A percentile compares a stretch with the other conserved stretches of the same genome.
Conservation (phyloP, 2,113 vertebrate species). For the Cichladusa arquata region DNA sequence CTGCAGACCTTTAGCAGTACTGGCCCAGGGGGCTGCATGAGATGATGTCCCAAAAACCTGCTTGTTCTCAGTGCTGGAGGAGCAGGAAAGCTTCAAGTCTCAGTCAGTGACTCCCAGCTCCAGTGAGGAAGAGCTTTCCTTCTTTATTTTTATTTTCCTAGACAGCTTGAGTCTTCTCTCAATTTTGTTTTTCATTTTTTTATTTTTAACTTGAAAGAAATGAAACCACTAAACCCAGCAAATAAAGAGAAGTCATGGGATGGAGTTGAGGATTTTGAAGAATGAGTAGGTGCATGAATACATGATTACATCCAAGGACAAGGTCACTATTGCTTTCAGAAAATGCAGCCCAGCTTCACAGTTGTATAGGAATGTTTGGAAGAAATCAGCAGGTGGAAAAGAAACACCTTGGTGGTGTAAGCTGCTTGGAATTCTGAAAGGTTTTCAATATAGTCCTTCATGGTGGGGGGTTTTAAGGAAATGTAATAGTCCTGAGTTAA, state of each 20-base stretch:
- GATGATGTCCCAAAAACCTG: background rate
- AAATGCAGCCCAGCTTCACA: background rate
- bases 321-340: background rate
- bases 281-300: background rate
- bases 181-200: background rate
- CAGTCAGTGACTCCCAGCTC: background rate
- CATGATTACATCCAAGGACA: rapidly evolving
- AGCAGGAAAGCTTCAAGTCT: background rate
- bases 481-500: background rate
- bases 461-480: background rate
- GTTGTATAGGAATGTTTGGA: background rate
- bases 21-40: background rate
- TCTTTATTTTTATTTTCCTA: background rate
- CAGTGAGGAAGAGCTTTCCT: background rate
- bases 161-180: background rate
- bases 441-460: background rate
- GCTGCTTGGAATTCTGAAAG: background rate
- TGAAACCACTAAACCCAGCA: background rate
- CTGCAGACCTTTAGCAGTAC: background rate
- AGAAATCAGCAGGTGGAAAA: background rate
- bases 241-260: background rate
- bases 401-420: background rate
- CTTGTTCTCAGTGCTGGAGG: background rate
- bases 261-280: background rate
- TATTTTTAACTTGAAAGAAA: background rate